These are phyloP conservation scores for Triplophysa dalaica DNA, from an alignment of 2,113 vertebrate species.

Conservation along the genomic window DNA sequence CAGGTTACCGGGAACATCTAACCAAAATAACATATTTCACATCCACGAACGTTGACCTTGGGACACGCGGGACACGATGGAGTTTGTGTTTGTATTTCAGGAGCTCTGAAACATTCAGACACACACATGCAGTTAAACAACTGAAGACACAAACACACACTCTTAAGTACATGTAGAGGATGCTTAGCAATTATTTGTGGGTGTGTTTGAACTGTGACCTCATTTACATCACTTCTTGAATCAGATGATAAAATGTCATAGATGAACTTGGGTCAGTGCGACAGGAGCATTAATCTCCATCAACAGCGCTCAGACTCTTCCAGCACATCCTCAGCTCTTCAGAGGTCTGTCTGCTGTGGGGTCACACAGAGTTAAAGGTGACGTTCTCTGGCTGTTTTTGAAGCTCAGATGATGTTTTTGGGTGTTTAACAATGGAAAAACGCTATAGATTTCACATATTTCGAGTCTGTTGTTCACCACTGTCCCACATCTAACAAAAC, in stretches of 20 bases:
- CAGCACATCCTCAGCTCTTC: constrained; percentile 24
- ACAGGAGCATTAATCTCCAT: constrained; percentile 22
- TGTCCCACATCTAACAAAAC: too few species aligned
- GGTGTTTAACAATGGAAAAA: too few species aligned
- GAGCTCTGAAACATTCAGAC: constrained; percentile 48
- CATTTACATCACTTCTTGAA: too few species aligned
- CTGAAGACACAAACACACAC: too few species aligned
- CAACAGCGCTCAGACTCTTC: constrained; percentile 16
- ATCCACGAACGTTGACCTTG: constrained; percentile 70
- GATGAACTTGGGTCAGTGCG: neutral
- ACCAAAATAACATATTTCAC: constrained; percentile 76
- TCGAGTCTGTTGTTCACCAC: too few species aligned
- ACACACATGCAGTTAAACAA: neutral
- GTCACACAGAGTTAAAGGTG: constrained; percentile 19
- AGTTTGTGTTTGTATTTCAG: constrained; percentile 58
- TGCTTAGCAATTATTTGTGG: too few species aligned
- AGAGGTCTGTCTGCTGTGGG: neutral
- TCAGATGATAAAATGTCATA: neutral
- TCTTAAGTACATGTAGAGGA: too few species aligned
- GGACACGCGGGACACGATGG: constrained; percentile 60
- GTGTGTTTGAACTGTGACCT: too few species aligned
- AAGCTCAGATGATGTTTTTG: too few species aligned
- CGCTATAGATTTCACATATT: too few species aligned
- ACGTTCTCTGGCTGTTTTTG: too few species aligned
- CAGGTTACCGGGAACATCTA: constrained; percentile 67